Conservation (phyloP, 2,797 vertebrate species). For the Philypnodon macrostomus region DNA sequence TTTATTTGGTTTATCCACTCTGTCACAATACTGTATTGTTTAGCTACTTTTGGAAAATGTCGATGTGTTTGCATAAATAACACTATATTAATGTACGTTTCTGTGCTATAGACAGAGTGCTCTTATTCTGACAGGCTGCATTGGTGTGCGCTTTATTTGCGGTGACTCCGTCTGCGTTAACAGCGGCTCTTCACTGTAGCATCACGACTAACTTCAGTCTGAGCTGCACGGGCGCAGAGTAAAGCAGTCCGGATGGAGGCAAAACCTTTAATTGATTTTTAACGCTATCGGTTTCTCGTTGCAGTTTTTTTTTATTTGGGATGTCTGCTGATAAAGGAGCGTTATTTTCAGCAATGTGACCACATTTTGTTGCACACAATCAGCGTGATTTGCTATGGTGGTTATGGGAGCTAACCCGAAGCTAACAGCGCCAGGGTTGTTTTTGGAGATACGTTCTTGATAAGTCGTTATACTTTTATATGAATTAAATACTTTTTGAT, state of each 20-base stretch:
- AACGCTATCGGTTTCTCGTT: slow-evolving; percentile 4
- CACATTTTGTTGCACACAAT: slow-evolving; percentile 31
- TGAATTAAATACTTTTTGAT: slow-evolving; percentile 43
- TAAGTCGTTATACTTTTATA: slow-evolving; percentile 36
- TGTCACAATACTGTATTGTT: too few relatives aligned
- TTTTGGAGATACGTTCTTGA: slow-evolving; percentile 55
- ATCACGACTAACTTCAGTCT: slow-evolving; percentile 40
- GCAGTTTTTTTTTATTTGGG: slow-evolving; percentile 3
- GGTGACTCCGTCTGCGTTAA: slow-evolving; percentile 10
- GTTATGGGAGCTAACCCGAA: slow-evolving; percentile 59
- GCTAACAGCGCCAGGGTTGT: slow-evolving; percentile 58
- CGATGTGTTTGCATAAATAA: too few relatives aligned
- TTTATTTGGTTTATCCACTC: too few relatives aligned
- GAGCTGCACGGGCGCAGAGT: slow-evolving; percentile 18
- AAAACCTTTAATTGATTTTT: slow-evolving; percentile 16
- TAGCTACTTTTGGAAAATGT: too few relatives aligned
- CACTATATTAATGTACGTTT: background rate
- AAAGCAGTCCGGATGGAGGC: slow-evolving; percentile 47
- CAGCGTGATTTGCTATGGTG: slow-evolving; percentile 65
- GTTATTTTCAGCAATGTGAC: slow-evolving; percentile 17
- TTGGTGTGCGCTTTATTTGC: slow-evolving; percentile 23
- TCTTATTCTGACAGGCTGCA: slow-evolving; percentile 29
- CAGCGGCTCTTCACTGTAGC: slow-evolving; percentile 21
- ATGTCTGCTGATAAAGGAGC: slow-evolving; percentile 4
- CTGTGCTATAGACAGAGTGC: background rate